Evolutionary conservation across 2,113 vertebrate genomes (phyloP).

Genomic region (Holacanthus passer): DNA sequence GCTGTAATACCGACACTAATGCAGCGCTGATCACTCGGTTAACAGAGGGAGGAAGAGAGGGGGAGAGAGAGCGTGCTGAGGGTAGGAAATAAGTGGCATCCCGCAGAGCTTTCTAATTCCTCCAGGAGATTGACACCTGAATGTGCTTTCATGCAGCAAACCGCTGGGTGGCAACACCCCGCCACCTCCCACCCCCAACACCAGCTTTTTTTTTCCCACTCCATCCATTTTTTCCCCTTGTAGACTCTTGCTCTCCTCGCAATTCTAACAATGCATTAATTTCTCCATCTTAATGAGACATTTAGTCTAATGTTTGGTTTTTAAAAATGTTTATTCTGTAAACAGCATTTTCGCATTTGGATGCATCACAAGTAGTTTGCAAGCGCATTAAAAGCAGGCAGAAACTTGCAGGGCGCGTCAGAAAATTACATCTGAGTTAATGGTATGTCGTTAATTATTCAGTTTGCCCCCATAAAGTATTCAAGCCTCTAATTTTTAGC

Average conservation of each 20-base stretch:
- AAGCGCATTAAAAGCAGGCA: slow-evolving; percentile 46
- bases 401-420: slow-evolving; percentile 19
- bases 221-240: background rate
- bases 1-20: slow-evolving; percentile 54
- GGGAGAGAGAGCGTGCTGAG: slow-evolving; percentile 35
- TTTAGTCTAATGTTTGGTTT: slow-evolving; percentile 34
- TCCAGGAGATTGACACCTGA: slow-evolving; percentile 83
- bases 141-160: slow-evolving; percentile 80
- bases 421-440: slow-evolving; percentile 65
- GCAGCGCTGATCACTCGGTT: slow-evolving; percentile 66
- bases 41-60: slow-evolving; percentile 34
- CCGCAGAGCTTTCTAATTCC: slow-evolving; percentile 79
- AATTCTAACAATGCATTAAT: slow-evolving; percentile 18
- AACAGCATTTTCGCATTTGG: slow-evolving; percentile 26
- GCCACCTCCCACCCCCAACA: background rate
- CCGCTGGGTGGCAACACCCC: slow-evolving; percentile 64
- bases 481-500: slow-evolving; percentile 63
- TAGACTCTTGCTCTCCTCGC: background rate
- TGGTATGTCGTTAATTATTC: slow-evolving; percentile 67
- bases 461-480: slow-evolving; percentile 67
- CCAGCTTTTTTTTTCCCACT: background rate
- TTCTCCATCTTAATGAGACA: slow-evolving; percentile 18
- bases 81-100: slow-evolving; percentile 78
- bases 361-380: slow-evolving; percentile 25
- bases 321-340: slow-evolving; percentile 46